Conservation (phyloP, 2,888 invertebrate genomes). For the Automeris io region DNA sequence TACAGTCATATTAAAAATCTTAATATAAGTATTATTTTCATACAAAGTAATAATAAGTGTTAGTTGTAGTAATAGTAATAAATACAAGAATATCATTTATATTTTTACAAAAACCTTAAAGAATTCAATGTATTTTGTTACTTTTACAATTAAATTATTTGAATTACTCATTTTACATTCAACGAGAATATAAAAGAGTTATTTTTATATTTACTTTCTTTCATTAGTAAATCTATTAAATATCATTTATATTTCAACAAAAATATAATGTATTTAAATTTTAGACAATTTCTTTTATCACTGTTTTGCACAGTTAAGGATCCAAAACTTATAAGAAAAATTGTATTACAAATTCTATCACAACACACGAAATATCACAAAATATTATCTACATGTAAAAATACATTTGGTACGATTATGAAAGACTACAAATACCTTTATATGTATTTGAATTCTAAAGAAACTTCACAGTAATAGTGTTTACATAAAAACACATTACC, state of each 20-base stretch:
- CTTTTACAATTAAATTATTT: background rate
- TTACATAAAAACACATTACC: no score
- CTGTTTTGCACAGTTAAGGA: conserved; percentile 10
- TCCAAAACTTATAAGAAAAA: conserved; percentile 5
- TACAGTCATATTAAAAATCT: background rate
- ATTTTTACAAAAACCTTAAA: no score
- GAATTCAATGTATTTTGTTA: no score
- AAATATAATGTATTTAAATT: conserved; percentile 3
- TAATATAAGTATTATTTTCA: background rate
- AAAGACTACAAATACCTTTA: conserved; percentile 17
- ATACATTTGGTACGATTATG: conserved; percentile 11
- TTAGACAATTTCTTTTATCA: conserved; percentile 1
- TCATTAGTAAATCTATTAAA: background rate
- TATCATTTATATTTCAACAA: background rate
- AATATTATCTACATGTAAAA: conserved; percentile 25
- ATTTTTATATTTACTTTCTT: background rate
- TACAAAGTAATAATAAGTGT: background rate
- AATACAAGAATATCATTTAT: no score
- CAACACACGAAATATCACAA: conserved; percentile 63
- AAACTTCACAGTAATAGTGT: no score
- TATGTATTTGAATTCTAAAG: background rate
- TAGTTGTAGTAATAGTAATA: no score
- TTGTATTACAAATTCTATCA: conserved; percentile 33
- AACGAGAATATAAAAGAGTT: conserved; percentile 1
- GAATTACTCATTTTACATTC: conserved; percentile 6